phyloP scores from a whole-genome alignment of 2,888 invertebrate genomes.

The Uropetala carovei region DNA sequence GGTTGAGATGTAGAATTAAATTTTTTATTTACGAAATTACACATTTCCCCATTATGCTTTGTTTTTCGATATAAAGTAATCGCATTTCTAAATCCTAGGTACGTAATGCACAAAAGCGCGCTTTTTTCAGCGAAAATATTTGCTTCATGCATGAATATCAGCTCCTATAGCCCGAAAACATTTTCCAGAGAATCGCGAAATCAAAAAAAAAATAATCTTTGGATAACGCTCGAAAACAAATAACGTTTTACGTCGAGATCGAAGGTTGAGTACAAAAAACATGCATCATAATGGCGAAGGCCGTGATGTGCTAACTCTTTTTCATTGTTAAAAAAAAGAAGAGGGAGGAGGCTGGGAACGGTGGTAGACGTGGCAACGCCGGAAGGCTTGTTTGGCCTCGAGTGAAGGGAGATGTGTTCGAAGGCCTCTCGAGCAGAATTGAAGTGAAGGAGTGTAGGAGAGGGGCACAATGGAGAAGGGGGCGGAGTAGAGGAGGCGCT shows the following conservation, averaged over 20 bases:
- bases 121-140: no score
- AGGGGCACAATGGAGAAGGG: no score
- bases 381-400: constrained; percentile 36
- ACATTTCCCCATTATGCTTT: no score
- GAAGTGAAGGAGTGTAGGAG: background rate
- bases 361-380: background rate
- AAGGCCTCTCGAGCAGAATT: background rate
- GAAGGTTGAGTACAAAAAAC: constrained; percentile 1
- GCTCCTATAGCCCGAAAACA: no score
- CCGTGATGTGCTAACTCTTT: constrained; percentile 43
- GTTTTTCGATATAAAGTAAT: no score
- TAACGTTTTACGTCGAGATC: constrained; percentile 3
- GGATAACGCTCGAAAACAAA: constrained; percentile 27
- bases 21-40: no score
- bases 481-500: background rate
- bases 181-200: no score
- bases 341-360: background rate
- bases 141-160: no score
- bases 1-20: no score
- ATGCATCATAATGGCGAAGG: background rate
- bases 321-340: background rate
- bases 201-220: no score
- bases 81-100: no score
- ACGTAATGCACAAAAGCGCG: no score
- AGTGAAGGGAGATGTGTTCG: background rate